Conservation (phyloP, 2,113 vertebrate genomes). For the Trogon surrucura region DNA sequence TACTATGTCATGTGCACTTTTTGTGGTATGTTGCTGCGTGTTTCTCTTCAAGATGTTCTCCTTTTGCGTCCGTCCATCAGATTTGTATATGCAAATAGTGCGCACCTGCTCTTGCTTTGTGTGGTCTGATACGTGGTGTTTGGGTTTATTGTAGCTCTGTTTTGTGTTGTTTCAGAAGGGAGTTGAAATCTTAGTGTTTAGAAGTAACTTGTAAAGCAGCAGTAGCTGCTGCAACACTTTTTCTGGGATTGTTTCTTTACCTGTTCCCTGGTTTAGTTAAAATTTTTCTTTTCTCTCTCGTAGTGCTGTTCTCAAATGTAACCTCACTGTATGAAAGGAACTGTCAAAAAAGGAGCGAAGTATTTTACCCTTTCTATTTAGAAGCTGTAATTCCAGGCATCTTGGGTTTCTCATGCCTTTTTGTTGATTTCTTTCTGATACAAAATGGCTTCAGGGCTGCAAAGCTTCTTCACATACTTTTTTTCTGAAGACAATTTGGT, state of each 20-base stretch:
- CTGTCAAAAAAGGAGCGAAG: not conserved
- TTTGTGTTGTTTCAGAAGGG: not conserved
- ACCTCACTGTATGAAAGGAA: not conserved
- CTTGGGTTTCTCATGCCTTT: not conserved
- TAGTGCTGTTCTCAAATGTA: not conserved
- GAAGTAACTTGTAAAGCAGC: not conserved
- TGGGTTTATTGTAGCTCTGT: not conserved
- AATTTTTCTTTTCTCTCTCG: not conserved
- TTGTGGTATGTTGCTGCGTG: not conserved
- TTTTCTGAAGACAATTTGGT: not conserved
- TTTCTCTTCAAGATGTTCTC: not conserved
- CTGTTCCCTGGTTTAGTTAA: not conserved
- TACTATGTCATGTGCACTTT: not conserved
- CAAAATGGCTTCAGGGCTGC: not conserved
- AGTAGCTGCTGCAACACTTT: not conserved
- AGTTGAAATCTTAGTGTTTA: not conserved
- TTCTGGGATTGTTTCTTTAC: not conserved
- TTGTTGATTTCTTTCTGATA: not conserved
- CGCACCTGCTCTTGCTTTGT: not conserved
- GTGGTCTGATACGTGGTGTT: not conserved
- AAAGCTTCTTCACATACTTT: not conserved
- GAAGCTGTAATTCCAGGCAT: not conserved
- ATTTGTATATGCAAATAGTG: not conserved
- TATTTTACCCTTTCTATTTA: not conserved
- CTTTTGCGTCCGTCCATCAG: not conserved